Evolutionary conservation across 2,888 invertebrate genomes (phyloP).

Genomic region (Idaea straminata): DNA sequence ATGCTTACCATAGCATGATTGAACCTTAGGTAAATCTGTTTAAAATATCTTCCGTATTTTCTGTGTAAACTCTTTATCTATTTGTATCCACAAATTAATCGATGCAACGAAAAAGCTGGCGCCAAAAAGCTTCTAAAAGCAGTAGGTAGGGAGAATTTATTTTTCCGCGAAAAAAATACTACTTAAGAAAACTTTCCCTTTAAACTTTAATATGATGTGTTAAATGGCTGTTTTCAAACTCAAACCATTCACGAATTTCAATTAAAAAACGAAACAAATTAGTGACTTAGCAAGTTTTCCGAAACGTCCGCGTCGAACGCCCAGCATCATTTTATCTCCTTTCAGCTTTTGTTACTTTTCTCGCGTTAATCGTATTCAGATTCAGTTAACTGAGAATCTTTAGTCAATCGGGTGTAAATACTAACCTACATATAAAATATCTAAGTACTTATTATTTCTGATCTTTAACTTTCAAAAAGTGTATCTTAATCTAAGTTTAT

Average conservation of each 20-base stretch:
- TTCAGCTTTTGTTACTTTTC: conserved; percentile 30
- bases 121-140: neutral
- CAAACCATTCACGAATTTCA: conserved; percentile 15
- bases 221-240: neutral
- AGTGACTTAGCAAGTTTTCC: conserved; percentile 34
- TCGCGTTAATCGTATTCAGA: conserved; percentile 33
- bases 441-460: neutral
- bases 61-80: neutral
- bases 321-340: conserved; percentile 30
- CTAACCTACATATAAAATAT: neutral
- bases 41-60: neutral
- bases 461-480: neutral
- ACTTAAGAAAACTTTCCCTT: neutral
- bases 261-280: conserved; percentile 32
- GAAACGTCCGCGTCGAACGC: conserved; percentile 10
- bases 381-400: conserved; percentile 8
- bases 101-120: neutral
- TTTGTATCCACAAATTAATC: neutral
- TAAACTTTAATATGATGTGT: neutral
- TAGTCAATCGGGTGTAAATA: conserved; percentile 12
- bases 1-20: neutral
- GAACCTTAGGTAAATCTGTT: neutral
- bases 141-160: neutral
- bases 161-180: neutral
- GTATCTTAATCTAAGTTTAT: too few relatives aligned